These are phyloP conservation scores for Babylonia areolata DNA, from an alignment of 1,140 invertebrate species.

Conservation along the genomic window DNA sequence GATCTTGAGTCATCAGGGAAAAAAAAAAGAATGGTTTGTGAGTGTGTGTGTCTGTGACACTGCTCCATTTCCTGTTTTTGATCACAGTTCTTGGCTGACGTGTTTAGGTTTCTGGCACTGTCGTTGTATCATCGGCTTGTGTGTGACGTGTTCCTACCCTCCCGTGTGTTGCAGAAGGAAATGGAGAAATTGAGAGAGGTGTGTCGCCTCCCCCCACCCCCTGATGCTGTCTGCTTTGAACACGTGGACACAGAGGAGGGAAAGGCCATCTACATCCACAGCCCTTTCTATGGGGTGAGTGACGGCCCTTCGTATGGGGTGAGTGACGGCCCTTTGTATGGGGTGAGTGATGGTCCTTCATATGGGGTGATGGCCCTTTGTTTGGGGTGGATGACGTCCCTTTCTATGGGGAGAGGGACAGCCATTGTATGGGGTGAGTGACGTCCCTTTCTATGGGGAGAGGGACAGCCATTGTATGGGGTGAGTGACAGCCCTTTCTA, in stretches of 20 bases:
- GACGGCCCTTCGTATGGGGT: neutral
- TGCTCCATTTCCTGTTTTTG: neutral
- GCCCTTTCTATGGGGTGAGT: constrained; percentile 62
- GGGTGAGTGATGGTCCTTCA: too few relatives aligned
- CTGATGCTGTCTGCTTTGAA: constrained; percentile 58
- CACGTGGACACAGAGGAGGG: constrained; percentile 49
- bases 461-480: too few relatives aligned
- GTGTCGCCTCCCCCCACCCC: constrained; percentile 55
- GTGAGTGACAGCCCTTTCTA: constrained; percentile 61
- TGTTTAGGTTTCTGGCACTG: neutral
- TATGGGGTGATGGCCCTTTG: too few relatives aligned
- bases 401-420: too few relatives aligned
- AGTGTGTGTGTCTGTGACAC: neutral
- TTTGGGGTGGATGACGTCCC: too few relatives aligned
- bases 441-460: too few relatives aligned
- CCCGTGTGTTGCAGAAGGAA: constrained; percentile 44
- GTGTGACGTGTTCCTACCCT: too few relatives aligned
- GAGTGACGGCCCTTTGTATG: too few relatives aligned
- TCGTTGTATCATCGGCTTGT: too few relatives aligned
- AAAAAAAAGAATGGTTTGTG: neutral
- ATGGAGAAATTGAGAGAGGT: constrained; percentile 50
- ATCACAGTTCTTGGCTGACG: neutral
- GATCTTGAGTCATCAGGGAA: too few relatives aligned
- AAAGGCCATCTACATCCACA: constrained; percentile 54
- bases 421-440: too few relatives aligned